Base-by-base conservation (phyloP, 35 echinoderm and acorn worm species). In the Amphiura filiformis region DNA sequence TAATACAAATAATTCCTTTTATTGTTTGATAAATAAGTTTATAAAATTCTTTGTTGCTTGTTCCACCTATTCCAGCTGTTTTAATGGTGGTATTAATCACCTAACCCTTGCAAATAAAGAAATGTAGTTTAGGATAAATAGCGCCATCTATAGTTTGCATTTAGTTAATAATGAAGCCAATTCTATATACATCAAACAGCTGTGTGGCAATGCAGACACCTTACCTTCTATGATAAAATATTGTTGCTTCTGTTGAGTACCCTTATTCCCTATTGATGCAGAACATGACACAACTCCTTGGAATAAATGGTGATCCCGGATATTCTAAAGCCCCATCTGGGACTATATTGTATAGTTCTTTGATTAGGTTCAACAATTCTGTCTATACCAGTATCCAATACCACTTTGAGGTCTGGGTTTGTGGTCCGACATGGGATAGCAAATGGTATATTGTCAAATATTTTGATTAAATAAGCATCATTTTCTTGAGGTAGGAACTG, bases 381-480 rank as follows among this genome's bases (percentile, higher is more conserved):
- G 26, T 70, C 61, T 70, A 30, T 3, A 70, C 61, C 61, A 70
- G 15, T n/a, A 70, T 70, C 28, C 15, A 70, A 23, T 23, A 70
- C 61, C 61, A 70, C 61, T 15, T 11, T 70, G 4, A 70, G 28
- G 26, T 70, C 61, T 4, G 61, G 61, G 28, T 70, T 70, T 15
- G 61, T 70, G 28, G 26, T 23, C 61, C 61, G 61, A 70, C 61
- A 70, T 11, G 61, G 61, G 7, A 70, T 26, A 70, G 28, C 26
- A 70, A 70, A 70, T 30, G 61, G 61, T 70, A 70, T 13, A 70
- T 70, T 70, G 61, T 70, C 61, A 70, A 70, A 70, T 11, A 70
- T 30, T 70, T 18, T 70, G 4, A 70, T 70, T 70, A 70, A 11
- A 70, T 13, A 26, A 70, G 61, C 61, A 70, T 70, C 61, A 70